Percentiles rank a stretch among this genome's conserved stretches.
Conservation (phyloP, 2,797 vertebrate genomes). For the Esox masquinongy region DNA sequence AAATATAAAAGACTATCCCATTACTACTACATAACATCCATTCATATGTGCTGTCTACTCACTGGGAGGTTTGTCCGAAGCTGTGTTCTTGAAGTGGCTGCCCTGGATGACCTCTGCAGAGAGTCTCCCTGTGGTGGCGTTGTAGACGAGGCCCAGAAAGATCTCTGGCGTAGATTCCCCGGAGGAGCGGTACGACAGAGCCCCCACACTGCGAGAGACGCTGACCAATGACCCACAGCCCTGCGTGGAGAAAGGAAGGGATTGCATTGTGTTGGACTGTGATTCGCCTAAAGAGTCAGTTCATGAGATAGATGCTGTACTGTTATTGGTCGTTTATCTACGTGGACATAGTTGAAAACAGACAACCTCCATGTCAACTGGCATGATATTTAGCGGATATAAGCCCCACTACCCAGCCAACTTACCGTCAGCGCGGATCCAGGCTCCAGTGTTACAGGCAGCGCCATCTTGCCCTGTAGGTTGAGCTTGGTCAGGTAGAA, state of each 20-base stretch:
- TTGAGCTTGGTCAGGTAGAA: constrained; percentile 98
- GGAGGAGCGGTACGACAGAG: constrained; percentile 88
- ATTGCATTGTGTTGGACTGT: no score
- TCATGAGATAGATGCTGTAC: no score
- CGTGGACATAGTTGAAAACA: no score
- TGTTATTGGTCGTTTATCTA: no score
- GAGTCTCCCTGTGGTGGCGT: constrained; percentile 90
- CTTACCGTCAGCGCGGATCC: constrained; percentile 91
- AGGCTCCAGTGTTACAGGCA: constrained; percentile 93
- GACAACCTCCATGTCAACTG: no score
- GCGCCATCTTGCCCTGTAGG: constrained; percentile 94
- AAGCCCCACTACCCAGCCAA: constrained; percentile 28
- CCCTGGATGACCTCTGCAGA: constrained; percentile 97
- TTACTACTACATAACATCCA: not conserved
- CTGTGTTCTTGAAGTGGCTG: constrained; percentile 94
- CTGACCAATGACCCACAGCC: constrained; percentile 94
- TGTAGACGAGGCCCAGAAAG: constrained; percentile 94
- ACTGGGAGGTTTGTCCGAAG: constrained; percentile 93
- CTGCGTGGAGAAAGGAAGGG: constrained; percentile 58
- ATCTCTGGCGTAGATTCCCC: constrained; percentile 91
- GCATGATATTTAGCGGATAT: not conserved
- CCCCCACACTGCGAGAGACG: constrained; percentile 89
- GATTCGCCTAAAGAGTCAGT: not conserved
- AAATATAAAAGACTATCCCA: no score
- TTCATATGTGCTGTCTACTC: constrained; percentile 61